phyloP scores from a whole-genome alignment of 2,113 vertebrate species.

The Xenopus borealis region DNA sequence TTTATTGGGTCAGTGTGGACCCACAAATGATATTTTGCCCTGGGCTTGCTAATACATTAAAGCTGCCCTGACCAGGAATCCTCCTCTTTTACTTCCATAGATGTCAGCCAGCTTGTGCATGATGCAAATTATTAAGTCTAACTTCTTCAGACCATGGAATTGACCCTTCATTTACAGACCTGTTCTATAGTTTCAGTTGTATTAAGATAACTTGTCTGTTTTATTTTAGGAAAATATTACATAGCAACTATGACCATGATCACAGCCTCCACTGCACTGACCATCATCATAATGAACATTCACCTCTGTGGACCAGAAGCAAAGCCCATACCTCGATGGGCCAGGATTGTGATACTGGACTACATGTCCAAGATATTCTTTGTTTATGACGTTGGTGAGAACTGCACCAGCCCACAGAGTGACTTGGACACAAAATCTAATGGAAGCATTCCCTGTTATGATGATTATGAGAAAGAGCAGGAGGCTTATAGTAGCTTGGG shows the following conservation, averaged over 20 bases:
- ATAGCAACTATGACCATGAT: slow-evolving; percentile 98
- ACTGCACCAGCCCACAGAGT: slow-evolving; percentile 72
- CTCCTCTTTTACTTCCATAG: no score
- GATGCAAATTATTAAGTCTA: slow-evolving; percentile 52
- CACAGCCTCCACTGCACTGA: slow-evolving; percentile 94
- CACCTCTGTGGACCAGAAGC: slow-evolving; percentile 95
- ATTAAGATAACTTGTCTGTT: not conserved
- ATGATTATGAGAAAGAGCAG: slow-evolving; percentile 49
- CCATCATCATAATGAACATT: slow-evolving; percentile 98
- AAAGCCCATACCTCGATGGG: slow-evolving; percentile 91
- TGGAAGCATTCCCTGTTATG: slow-evolving; percentile 48
- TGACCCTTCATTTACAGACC: no score
- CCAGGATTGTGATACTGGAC: slow-evolving; percentile 89
- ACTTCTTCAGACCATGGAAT: no score
- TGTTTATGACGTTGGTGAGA: slow-evolving; percentile 94
- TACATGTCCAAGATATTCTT: slow-evolving; percentile 95
- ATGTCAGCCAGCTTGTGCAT: no score
- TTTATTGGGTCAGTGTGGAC: no score
- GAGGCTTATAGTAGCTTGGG: slow-evolving; percentile 12
- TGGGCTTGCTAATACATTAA: no score
- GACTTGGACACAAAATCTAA: slow-evolving; percentile 44
- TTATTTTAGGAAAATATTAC: slow-evolving; percentile 88
- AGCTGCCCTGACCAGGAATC: no score
- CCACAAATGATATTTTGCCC: no score
- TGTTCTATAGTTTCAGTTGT: no score